Conservation (phyloP, 2,113 vertebrate species). For the Antennarius striatus region DNA sequence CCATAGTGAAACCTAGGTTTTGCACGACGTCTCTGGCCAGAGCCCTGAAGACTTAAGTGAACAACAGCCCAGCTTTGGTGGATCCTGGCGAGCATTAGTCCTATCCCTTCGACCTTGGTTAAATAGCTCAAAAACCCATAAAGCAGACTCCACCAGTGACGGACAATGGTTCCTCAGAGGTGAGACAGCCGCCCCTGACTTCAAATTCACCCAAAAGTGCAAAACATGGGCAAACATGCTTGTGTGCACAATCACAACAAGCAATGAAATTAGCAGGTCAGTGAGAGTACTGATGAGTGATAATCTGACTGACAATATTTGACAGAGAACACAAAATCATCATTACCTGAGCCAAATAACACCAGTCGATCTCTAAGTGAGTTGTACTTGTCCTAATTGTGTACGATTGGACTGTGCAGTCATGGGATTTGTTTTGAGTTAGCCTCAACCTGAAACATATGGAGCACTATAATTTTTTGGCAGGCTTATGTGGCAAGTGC, state of each 20-base stretch:
- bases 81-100: conserved; percentile 46
- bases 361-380: conserved; percentile 40
- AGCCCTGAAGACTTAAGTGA: conserved; percentile 29
- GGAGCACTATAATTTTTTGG: conserved; percentile 62
- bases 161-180: conserved; percentile 31
- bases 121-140: conserved; percentile 41
- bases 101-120: conserved; percentile 49
- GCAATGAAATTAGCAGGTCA: conserved; percentile 47
- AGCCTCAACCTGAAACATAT: conserved; percentile 70
- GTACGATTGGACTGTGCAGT: conserved; percentile 38
- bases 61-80: conserved; percentile 38
- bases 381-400: conserved; percentile 56
- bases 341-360: conserved; percentile 52
- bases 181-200: conserved; percentile 28
- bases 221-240: conserved; percentile 1
- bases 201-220: conserved; percentile 11
- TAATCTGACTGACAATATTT: conserved; percentile 50
- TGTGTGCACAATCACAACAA: conserved; percentile 56
- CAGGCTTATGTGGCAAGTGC: conserved; percentile 54
- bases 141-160: conserved; percentile 37
- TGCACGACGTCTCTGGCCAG: conserved; percentile 19
- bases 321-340: conserved; percentile 61
- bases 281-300: conserved; percentile 39
- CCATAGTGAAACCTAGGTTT: conserved; percentile 34
- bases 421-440: conserved; percentile 68